Evolutionary conservation across 2,113 vertebrate species (phyloP), one percentile per base, ranked within the genome.

Genomic region (Cyprinodon variegatus): DNA sequence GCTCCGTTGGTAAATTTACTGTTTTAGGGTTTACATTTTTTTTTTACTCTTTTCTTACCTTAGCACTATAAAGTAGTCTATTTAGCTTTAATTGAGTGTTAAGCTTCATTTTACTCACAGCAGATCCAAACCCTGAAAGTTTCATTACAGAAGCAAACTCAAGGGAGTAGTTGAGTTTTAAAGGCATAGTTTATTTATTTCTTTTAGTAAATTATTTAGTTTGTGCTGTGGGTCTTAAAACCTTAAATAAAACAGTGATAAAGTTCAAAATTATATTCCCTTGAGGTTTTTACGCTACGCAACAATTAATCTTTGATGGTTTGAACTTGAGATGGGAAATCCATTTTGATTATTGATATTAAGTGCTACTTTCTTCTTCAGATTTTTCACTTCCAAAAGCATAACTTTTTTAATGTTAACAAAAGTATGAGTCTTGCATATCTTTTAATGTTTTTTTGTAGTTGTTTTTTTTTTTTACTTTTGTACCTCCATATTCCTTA

Each of bases 151-250:
- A 64, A 20, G 22, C 40, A 17, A 20, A 71, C 79, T 68, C 11
- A 11, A 14, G 71, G 69, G 81, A 76, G 46, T 17, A 40, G 61
- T 40, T 74, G 81, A 65, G 59, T 71, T 80, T 74, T 70, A 81
- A 72, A 3, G 40, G 37, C 46, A 37, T 11, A 13, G 20, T 70
- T 79, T 79, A 82, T 81, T 76, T 76, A 71, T 82, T 65, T 70
- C 12, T 61, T 82, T 87, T 77, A 78, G 77, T 50, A 4, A 82
- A 82, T 80, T 64, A 83, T 81, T 75, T 84, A 76, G 46, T 11
- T 53, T 37, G 43, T 86, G 79, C 64, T 64, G 61, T 61, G 11
- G 41, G 9, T 39, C 12, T 59, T 22, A 11, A 17, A 59, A 69
- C 50, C 37, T 59, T 57, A 11, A 22, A 57, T 57, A 57, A 59